phyloP scores from a whole-genome alignment of 2,888 invertebrate species.

The Microctonus hyperodae region DNA sequence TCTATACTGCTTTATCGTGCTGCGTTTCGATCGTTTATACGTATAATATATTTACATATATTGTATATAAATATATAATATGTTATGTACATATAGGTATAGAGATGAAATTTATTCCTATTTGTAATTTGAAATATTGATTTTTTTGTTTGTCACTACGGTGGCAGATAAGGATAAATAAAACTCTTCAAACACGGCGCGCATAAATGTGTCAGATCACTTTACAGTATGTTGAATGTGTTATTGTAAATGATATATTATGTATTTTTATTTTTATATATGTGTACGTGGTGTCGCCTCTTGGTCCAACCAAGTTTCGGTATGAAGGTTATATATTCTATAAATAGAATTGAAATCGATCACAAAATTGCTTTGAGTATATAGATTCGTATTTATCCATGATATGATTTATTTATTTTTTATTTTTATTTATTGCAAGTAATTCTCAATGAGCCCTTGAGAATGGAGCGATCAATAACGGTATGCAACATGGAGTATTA shows the following conservation, averaged over 20 bases:
- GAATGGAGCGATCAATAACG: background rate
- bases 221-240: background rate
- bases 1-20: background rate
- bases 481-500: background rate
- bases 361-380: background rate
- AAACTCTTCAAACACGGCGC: background rate
- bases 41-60: too few species aligned
- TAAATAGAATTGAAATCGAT: background rate
- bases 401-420: background rate
- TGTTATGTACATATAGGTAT: background rate
- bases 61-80: too few species aligned
- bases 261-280: background rate
- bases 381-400: background rate
- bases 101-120: background rate
- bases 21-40: background rate
- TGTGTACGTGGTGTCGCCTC: background rate
- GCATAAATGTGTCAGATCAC: background rate
- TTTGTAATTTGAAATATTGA: background rate
- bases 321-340: background rate
- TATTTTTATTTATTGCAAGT: background rate
- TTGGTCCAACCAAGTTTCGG: background rate
- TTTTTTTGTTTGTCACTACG: background rate
- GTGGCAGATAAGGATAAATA: background rate
- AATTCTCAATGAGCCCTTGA: background rate
- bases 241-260: background rate